These are phyloP conservation scores for Eulithis testata DNA, from an alignment of 2,888 invertebrate genomes.

Conservation along the genomic window DNA sequence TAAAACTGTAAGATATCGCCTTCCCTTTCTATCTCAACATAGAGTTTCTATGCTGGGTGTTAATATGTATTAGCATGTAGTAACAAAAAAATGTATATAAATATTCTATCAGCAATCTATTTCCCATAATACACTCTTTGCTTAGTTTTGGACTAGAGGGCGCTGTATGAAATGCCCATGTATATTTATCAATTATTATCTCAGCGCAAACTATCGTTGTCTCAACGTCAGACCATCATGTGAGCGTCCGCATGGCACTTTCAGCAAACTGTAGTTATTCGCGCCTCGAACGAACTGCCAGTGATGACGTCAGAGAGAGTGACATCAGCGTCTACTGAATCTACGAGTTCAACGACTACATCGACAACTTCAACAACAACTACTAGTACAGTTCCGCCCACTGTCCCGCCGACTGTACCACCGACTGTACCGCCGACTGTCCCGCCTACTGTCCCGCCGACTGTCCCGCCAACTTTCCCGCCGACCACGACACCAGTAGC, in stretches of 20 bases:
- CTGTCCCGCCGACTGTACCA: slow-evolving; percentile 54
- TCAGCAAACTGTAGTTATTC: slow-evolving; percentile 83
- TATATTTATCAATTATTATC: neutral
- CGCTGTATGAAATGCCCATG: too few species aligned
- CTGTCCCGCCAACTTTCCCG: neutral
- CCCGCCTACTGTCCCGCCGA: neutral
- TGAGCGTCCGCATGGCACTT: slow-evolving; percentile 83
- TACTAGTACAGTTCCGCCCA: slow-evolving; percentile 52
- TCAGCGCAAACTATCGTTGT: slow-evolving; percentile 51
- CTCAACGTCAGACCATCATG: slow-evolving; percentile 70
- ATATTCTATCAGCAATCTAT: too few species aligned
- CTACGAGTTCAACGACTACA: slow-evolving; percentile 43
- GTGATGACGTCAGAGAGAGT: slow-evolving; percentile 60
- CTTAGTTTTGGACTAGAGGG: too few species aligned
- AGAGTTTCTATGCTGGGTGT: too few species aligned
- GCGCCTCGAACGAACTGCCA: slow-evolving; percentile 76
- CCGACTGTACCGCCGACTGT: slow-evolving; percentile 45
- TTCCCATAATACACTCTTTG: too few species aligned
- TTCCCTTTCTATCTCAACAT: slow-evolving; percentile 1
- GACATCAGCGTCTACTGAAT: slow-evolving; percentile 55
- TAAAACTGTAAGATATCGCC: slow-evolving; percentile 1
- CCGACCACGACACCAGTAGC: slow-evolving; percentile 55
- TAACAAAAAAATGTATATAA: too few species aligned
- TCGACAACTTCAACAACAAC: slow-evolving; percentile 48
- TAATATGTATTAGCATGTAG: too few species aligned